These are phyloP conservation scores for Peromyscus californicus DNA, from an alignment of 2,113 vertebrate genomes.

Conservation along the genomic window DNA sequence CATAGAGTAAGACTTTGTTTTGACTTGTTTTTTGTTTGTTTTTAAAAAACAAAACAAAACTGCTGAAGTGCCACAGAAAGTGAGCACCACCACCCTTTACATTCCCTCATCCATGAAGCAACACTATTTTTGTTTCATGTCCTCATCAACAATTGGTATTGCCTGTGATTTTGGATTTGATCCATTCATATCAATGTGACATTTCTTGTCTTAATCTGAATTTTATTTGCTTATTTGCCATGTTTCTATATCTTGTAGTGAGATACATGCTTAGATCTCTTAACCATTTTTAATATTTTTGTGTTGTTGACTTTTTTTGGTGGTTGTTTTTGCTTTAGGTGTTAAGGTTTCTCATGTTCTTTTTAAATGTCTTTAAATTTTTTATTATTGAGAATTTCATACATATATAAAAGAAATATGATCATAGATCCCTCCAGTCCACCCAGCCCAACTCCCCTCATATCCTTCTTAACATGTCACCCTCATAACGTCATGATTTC, in stretches of 20 bases:
- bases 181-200: not conserved
- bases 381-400: not conserved
- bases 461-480: not conserved
- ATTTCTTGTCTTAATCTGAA: not conserved
- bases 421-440: not conserved
- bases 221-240: not conserved
- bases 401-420: not conserved
- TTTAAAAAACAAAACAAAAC: not conserved
- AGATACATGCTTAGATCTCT: constrained; percentile 15
- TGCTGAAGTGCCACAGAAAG: not conserved
- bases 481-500: not conserved
- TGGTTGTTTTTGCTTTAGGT: not conserved
- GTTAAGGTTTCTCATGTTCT: not conserved
- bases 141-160: not conserved
- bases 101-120: not conserved
- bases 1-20: not conserved
- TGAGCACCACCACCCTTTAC: not conserved
- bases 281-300: not conserved
- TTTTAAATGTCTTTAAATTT: not conserved
- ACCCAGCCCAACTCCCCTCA: not conserved
- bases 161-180: not conserved
- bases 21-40: not conserved
- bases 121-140: not conserved
- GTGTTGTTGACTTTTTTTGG: not conserved
- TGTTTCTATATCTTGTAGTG: not conserved